These are phyloP conservation scores for Hemichromis elongatus DNA, from an alignment of 2,113 vertebrate species.

Conservation along the genomic window DNA sequence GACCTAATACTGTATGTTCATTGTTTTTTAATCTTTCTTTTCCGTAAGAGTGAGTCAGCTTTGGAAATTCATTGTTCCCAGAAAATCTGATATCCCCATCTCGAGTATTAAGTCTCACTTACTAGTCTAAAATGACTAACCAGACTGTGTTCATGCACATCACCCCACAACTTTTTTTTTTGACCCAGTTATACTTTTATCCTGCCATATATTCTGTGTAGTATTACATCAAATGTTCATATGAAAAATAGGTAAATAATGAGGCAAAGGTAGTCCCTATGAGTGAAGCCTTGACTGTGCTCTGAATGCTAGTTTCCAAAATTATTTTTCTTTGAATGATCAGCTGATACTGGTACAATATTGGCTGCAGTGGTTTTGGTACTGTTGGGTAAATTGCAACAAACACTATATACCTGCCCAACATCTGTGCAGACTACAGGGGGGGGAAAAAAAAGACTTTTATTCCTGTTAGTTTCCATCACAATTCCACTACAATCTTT, in stretches of 20 bases:
- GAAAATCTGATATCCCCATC: neutral
- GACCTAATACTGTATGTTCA: neutral
- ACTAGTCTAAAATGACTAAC: neutral
- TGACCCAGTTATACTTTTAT: neutral
- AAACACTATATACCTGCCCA: neutral
- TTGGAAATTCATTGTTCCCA: neutral
- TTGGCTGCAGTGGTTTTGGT: neutral
- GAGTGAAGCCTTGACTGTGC: neutral
- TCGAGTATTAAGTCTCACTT: neutral
- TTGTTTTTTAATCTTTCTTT: neutral
- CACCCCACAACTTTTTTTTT: neutral
- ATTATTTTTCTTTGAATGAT: neutral
- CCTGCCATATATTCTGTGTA: accelerated
- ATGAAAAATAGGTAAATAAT: neutral
- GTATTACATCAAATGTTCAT: neutral
- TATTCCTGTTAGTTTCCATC: neutral
- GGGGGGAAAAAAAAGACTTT: neutral
- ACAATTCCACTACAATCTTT: neutral
- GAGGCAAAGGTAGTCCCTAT: neutral
- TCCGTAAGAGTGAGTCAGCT: neutral
- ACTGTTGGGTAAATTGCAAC: neutral
- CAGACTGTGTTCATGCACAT: neutral
- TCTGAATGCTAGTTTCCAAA: neutral
- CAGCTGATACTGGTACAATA: neutral
- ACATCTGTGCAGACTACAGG: neutral